Evolutionary conservation across 1,140 invertebrate genomes (phyloP).

Genomic region (Sinonovacula constricta): DNA sequence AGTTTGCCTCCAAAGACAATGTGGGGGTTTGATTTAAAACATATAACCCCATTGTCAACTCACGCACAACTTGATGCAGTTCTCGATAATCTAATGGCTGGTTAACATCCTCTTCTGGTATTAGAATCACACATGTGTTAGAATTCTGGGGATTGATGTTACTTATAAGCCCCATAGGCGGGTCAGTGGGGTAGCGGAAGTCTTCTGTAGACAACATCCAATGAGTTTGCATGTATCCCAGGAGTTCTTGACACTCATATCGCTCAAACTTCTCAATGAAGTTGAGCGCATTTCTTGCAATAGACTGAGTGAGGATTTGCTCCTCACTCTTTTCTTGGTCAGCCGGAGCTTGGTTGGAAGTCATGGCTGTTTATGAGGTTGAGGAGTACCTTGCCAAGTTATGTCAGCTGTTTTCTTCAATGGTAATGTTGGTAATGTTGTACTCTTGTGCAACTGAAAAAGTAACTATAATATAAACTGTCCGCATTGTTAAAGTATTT

Average conservation of each 20-base stretch:
- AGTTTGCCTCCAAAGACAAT: conserved; percentile 76
- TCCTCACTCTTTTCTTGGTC: conserved; percentile 39
- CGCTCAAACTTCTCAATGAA: conserved; percentile 75
- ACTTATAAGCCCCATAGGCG: conserved; percentile 73
- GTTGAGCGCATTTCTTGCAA: conserved; percentile 59
- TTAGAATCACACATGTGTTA: conserved; percentile 57
- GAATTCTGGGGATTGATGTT: conserved; percentile 63
- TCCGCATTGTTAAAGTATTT: no score
- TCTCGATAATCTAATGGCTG: conserved; percentile 67
- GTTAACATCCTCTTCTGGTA: conserved; percentile 56
- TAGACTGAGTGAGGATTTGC: conserved; percentile 63
- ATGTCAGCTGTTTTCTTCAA: no score
- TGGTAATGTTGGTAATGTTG: no score
- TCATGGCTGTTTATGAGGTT: not conserved
- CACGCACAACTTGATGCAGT: conserved; percentile 77
- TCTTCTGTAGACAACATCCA: conserved; percentile 77
- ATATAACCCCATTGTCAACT: conserved; percentile 77
- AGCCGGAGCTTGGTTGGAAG: not conserved
- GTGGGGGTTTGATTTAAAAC: conserved; percentile 76
- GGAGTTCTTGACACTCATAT: conserved; percentile 75
- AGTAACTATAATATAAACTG: no score
- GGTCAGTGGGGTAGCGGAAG: conserved; percentile 71
- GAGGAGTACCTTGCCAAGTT: no score
- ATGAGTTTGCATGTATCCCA: conserved; percentile 69
- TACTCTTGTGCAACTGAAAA: no score